These are phyloP conservation scores for Sialis fuliginosa DNA, from an alignment of 2,888 invertebrate species.

Conservation along the genomic window DNA sequence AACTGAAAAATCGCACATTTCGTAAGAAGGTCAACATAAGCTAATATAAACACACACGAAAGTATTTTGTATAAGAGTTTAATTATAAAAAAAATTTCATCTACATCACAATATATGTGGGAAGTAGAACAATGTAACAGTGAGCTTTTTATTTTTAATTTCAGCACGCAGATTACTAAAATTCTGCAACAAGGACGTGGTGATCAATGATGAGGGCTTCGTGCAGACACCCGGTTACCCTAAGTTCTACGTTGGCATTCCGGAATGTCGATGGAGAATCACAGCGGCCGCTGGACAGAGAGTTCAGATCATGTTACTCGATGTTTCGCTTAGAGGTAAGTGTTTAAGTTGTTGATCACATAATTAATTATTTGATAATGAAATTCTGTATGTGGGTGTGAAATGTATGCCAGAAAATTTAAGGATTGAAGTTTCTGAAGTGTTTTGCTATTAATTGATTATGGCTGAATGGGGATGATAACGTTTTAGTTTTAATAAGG, in stretches of 20 bases:
- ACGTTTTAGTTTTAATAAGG: no score
- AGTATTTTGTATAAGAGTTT: no score
- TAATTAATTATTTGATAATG: neutral
- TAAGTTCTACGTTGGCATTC: slow-evolving; percentile 48
- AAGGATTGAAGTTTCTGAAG: neutral
- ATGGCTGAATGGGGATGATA: no score
- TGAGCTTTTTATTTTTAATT: slow-evolving; percentile 10
- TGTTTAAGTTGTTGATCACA: slow-evolving; percentile 7
- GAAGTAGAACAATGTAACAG: no score
- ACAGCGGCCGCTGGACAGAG: slow-evolving; percentile 40
- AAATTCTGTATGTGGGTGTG: neutral
- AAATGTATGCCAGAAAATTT: neutral
- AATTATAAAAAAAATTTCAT: no score
- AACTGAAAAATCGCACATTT: no score
- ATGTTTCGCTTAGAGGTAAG: slow-evolving; percentile 53
- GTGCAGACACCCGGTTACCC: slow-evolving; percentile 59
- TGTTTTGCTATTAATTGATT: neutral
- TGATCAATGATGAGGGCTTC: slow-evolving; percentile 37
- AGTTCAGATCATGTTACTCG: slow-evolving; percentile 45
- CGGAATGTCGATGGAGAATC: slow-evolving; percentile 48
- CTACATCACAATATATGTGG: no score
- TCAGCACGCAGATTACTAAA: slow-evolving; percentile 26
- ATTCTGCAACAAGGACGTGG: slow-evolving; percentile 30
- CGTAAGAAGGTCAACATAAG: no score
- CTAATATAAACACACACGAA: no score